A percentile compares a stretch with the other conserved stretches of the same genome.
phyloP scores from a whole-genome alignment of 2,113 vertebrate species.

The Burhinus bistriatus region DNA sequence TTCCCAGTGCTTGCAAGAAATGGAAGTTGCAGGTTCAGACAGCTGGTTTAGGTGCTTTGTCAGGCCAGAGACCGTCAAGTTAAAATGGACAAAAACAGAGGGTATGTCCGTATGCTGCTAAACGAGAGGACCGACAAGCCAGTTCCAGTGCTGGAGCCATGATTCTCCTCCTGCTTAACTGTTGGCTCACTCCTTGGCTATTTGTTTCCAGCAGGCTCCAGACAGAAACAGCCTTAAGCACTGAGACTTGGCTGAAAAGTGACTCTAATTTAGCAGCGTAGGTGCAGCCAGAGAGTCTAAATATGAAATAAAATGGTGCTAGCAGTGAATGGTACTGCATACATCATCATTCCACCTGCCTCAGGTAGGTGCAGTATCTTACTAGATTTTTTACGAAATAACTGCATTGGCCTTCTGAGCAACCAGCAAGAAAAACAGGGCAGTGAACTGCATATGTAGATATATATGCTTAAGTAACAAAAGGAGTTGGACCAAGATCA shows the following conservation, averaged over 20 bases:
- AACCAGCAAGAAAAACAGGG: background rate
- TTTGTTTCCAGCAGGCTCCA: constrained; percentile 46
- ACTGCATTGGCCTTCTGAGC: background rate
- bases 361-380: background rate
- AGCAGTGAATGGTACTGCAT: background rate
- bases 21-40: background rate
- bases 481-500: background rate
- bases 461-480: background rate
- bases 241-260: constrained; percentile 47
- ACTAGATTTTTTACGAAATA: background rate
- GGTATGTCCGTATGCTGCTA: constrained; percentile 10
- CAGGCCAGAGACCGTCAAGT: background rate
- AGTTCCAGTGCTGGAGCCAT: background rate
- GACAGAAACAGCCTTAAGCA: constrained; percentile 52
- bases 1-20: background rate
- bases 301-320: background rate
- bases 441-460: background rate
- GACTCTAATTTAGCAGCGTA: constrained; percentile 11
- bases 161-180: constrained; percentile 12
- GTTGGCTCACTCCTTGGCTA: constrained; percentile 17
- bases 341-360: background rate
- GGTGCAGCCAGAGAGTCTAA: constrained; percentile 34
- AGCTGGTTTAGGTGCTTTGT: background rate
- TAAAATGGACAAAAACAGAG: background rate
- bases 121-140: background rate